phyloP scores from a whole-genome alignment of 2,113 vertebrate genomes.

The Otolemur garnettii region DNA sequence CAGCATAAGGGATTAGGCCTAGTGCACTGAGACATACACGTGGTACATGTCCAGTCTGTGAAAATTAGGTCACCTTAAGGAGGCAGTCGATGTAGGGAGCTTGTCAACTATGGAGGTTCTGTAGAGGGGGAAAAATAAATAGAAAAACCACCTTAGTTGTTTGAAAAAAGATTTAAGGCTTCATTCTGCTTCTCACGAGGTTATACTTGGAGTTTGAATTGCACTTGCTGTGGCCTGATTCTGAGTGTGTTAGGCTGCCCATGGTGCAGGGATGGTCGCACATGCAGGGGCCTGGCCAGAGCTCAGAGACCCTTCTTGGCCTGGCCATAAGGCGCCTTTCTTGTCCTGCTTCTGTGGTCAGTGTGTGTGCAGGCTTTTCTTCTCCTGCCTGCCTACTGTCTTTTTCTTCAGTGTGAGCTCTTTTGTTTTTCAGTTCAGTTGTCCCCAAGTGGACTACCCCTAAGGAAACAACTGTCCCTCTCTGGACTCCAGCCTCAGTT shows the following conservation, averaged over 20 bases:
- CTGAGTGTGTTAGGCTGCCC: neutral
- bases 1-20: too few species aligned
- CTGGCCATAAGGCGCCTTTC: neutral
- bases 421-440: neutral
- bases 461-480: too few species aligned
- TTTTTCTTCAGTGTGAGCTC: neutral
- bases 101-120: too few species aligned
- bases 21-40: too few species aligned
- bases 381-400: neutral
- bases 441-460: neutral
- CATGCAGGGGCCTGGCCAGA: fast-evolving
- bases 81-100: too few species aligned
- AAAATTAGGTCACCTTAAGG: too few species aligned
- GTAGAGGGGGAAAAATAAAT: too few species aligned
- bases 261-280: too few species aligned
- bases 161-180: too few species aligned
- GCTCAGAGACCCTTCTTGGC: neutral
- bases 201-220: fast-evolving
- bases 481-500: neutral
- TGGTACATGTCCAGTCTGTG: too few species aligned
- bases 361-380: too few species aligned
- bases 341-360: neutral
- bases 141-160: fast-evolving
- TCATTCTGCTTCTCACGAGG: neutral
- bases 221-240: fast-evolving